A percentile compares a stretch with the other conserved stretches of the same genome.
Conservation (phyloP, 2,797 vertebrate species). For the Falco naumanni region DNA sequence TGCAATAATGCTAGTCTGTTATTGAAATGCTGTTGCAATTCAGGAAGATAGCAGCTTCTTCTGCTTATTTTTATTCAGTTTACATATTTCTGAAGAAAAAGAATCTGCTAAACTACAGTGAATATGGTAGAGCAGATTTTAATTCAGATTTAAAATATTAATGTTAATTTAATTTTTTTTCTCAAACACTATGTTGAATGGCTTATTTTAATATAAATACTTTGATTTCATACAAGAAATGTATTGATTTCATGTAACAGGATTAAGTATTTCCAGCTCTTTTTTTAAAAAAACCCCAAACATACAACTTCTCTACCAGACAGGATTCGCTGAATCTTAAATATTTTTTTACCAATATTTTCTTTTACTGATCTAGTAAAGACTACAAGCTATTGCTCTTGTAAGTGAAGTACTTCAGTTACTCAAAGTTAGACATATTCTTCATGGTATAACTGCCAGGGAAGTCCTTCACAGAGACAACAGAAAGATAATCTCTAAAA, state of each 20-base stretch:
- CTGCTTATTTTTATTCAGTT: background rate
- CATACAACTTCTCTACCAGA: background rate
- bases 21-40: background rate
- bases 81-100: background rate
- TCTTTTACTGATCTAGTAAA: background rate
- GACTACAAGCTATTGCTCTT: background rate
- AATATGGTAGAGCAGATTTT: background rate
- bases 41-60: background rate
- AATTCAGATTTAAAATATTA: background rate
- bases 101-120: background rate
- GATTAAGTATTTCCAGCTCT: background rate
- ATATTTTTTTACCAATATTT: background rate
- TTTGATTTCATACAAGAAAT: background rate
- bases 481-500: background rate
- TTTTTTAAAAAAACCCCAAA: too few relatives aligned
- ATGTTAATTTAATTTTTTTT: background rate
- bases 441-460: background rate
- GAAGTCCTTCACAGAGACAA: background rate
- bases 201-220: background rate
- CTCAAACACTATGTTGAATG: background rate
- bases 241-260: background rate
- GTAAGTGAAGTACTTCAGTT: background rate
- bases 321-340: background rate
- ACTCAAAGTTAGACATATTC: background rate
- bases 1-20: background rate